Conservation (phyloP, 2,888 invertebrate genomes). For the Eupithecia tripunctaria region DNA sequence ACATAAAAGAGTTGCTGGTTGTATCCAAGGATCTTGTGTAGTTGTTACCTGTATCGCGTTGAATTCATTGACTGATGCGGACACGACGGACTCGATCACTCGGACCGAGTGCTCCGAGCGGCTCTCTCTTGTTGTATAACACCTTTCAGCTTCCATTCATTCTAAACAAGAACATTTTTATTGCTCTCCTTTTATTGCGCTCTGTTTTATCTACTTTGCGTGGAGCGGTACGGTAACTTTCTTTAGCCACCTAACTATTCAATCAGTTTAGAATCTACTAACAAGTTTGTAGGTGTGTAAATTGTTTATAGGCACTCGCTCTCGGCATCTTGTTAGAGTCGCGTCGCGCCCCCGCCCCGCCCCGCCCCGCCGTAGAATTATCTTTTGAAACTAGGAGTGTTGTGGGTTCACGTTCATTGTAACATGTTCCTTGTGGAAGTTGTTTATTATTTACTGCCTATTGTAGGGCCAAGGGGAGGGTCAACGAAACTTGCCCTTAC, state of each 20-base stretch:
- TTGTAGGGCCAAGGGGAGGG: background rate
- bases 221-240: background rate
- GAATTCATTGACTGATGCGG: too few species aligned
- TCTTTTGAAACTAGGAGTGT: conserved; percentile 33
- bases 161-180: background rate
- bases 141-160: background rate
- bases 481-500: conserved; percentile 17
- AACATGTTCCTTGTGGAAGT: conserved; percentile 16
- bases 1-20: too few species aligned
- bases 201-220: background rate
- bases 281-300: conserved; percentile 2
- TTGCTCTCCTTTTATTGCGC: too few species aligned
- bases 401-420: background rate
- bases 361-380: conserved; percentile 27
- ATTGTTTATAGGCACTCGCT: conserved; percentile 3
- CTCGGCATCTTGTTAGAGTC: conserved; percentile 14
- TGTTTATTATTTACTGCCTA: conserved; percentile 30
- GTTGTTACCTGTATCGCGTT: too few species aligned
- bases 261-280: background rate
- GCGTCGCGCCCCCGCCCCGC: conserved; percentile 15
- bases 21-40: too few species aligned
- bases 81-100: too few species aligned
- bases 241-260: background rate
- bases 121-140: background rate
- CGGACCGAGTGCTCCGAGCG: background rate